Evolutionary conservation across 2,113 vertebrate species (phyloP).

Genomic region (Gymnorhina tibicen): DNA sequence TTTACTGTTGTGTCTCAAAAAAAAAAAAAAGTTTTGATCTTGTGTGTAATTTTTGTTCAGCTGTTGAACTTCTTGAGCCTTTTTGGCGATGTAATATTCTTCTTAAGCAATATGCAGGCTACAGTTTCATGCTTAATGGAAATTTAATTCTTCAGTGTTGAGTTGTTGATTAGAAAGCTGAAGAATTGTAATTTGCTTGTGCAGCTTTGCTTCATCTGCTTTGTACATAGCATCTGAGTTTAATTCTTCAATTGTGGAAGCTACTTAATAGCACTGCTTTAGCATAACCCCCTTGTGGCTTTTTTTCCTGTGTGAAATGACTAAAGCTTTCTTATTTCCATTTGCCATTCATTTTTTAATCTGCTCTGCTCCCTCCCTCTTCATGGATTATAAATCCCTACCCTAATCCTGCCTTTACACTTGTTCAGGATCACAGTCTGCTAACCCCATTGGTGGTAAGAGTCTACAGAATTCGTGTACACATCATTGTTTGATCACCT

Average conservation of each 20-base stretch:
- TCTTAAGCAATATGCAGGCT: neutral
- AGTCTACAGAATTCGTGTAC: conserved; percentile 79
- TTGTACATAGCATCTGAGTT: conserved; percentile 64
- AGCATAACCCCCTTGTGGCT: conserved; percentile 57
- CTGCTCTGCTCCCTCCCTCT: conserved; percentile 85
- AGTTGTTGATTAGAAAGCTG: conserved; percentile 56
- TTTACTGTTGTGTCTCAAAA: conserved; percentile 50
- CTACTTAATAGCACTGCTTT: conserved; percentile 69
- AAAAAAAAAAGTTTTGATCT: conserved; percentile 22
- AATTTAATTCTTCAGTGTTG: conserved; percentile 56
- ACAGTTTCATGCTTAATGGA: conserved; percentile 42
- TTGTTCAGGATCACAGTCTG: conserved; percentile 98
- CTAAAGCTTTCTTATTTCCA: conserved; percentile 80
- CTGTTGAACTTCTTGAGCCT: conserved; percentile 1
- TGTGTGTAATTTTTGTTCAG: conserved; percentile 59
- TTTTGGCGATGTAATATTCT: neutral
- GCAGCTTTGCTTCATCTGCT: conserved; percentile 72
- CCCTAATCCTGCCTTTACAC: conserved; percentile 84
- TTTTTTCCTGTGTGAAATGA: conserved; percentile 73
- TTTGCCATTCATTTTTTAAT: conserved; percentile 87
- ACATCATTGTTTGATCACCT: conserved; percentile 68
- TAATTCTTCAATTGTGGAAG: conserved; percentile 51
- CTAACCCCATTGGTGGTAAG: conserved; percentile 98
- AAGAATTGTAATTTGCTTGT: conserved; percentile 67
- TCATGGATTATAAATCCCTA: conserved; percentile 83